phyloP scores from a whole-genome alignment of 2,888 invertebrate species.

The Stomorhina lunata region DNA sequence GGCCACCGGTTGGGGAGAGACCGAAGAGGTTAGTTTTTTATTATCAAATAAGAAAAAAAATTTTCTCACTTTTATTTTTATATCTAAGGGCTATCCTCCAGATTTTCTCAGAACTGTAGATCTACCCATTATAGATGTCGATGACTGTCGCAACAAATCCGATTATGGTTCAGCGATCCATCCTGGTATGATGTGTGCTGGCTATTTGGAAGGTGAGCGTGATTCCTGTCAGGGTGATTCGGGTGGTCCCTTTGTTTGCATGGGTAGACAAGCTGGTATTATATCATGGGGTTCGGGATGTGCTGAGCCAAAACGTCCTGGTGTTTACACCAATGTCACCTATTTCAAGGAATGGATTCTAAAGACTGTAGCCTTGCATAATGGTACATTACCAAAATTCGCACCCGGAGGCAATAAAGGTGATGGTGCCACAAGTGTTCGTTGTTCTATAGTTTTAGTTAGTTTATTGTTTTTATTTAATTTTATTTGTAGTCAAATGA shows the following conservation, averaged over 20 bases:
- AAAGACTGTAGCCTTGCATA: not conserved
- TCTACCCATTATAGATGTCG: constrained; percentile 70
- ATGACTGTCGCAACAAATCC: constrained; percentile 74
- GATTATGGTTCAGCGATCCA: constrained; percentile 80
- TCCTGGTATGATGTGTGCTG: constrained; percentile 88
- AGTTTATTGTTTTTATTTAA: constrained; percentile 9
- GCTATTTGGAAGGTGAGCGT: constrained; percentile 86
- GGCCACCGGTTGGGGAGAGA: constrained; percentile 77
- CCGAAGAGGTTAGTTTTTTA: constrained; percentile 68
- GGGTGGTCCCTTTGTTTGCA: constrained; percentile 87
- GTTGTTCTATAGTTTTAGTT: constrained; percentile 26
- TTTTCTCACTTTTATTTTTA: not conserved
- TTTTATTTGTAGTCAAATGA: constrained; percentile 1
- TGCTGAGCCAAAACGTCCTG: constrained; percentile 86
- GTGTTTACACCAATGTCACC: constrained; percentile 87
- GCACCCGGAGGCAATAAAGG: not conserved
- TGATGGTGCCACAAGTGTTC: constrained; percentile 11
- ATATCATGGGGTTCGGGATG: constrained; percentile 92
- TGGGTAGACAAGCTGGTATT: constrained; percentile 86
- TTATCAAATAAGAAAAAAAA: not conserved
- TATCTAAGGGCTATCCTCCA: constrained; percentile 67
- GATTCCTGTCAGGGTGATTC: constrained; percentile 92
- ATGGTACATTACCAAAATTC: constrained; percentile 43
- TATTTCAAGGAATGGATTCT: constrained; percentile 63
- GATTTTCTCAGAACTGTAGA: constrained; percentile 72